Percentiles rank a stretch among this genome's conserved stretches.
Evolutionary conservation across 2,113 vertebrate genomes (phyloP).

Genomic region (Motacilla tschutschensis): DNA sequence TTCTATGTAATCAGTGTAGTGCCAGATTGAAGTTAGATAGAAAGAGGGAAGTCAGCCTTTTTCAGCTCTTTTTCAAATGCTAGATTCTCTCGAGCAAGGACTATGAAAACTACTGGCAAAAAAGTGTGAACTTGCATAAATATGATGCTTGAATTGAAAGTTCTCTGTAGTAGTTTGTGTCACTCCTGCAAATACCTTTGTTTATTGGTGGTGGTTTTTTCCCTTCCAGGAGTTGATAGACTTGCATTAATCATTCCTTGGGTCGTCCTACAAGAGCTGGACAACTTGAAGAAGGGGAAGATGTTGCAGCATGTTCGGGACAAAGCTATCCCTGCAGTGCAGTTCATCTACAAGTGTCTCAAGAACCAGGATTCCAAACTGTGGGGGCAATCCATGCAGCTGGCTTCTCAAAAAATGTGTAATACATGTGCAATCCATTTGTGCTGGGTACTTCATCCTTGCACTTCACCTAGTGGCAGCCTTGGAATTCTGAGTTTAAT

Average conservation of each 20-base stretch:
- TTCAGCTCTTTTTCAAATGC: neutral
- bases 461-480: neutral
- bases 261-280: conserved; percentile 93
- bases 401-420: conserved; percentile 83
- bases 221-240: conserved; percentile 72
- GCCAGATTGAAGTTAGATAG: neutral
- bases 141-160: neutral
- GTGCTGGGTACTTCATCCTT: neutral
- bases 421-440: conserved; percentile 52
- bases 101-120: neutral
- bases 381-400: conserved; percentile 95
- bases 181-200: neutral
- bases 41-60: neutral
- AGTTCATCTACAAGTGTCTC: conserved; percentile 84
- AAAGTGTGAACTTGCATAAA: neutral
- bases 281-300: conserved; percentile 84
- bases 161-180: neutral
- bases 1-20: neutral
- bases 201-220: neutral
- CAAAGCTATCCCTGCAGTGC: conserved; percentile 86
- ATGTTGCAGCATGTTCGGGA: conserved; percentile 77
- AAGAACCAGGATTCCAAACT: conserved; percentile 79
- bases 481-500: neutral
- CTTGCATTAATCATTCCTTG: conserved; percentile 89
- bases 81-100: neutral